Evolutionary conservation across 2,888 invertebrate genomes (phyloP).

Genomic region (Gastracanthus pulcherrimus): DNA sequence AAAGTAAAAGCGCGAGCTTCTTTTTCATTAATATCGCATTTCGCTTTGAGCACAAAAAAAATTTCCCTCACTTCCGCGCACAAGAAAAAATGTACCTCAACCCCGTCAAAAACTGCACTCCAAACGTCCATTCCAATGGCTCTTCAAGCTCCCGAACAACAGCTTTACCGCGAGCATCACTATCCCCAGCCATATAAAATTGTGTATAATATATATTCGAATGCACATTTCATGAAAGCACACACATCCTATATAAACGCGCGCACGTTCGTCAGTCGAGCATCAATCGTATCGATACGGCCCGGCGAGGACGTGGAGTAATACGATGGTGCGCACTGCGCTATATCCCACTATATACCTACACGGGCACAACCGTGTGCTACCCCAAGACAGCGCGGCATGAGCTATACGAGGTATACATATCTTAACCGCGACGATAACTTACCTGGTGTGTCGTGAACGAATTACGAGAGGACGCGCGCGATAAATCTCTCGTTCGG

Average conservation of each 20-base stretch:
- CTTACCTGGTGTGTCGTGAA: constrained; percentile 48
- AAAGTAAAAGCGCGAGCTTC: not conserved
- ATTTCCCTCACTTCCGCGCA: no score
- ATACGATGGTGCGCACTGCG: not conserved
- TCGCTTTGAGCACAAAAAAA: no score
- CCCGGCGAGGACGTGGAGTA: constrained; percentile 7
- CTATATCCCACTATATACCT: no score
- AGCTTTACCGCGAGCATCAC: not conserved
- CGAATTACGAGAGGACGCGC: constrained; percentile 53
- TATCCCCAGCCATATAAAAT: constrained; percentile 20
- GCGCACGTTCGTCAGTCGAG: constrained; percentile 1
- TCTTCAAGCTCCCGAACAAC: no score
- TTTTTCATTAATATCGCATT: no score
- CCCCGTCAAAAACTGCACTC: not conserved
- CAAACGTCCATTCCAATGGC: not conserved
- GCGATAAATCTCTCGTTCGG: constrained; percentile 54
- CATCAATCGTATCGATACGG: constrained; percentile 39
- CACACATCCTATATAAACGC: no score
- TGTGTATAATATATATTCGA: constrained; percentile 28
- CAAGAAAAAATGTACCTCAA: not conserved
- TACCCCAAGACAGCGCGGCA: not conserved
- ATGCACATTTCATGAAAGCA: constrained; percentile 1
- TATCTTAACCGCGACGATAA: constrained; percentile 54
- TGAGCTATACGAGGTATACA: constrained; percentile 15
- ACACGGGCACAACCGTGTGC: no score